Conservation (phyloP, 2,797 vertebrate genomes). For the Pogoniulus pusillus region DNA sequence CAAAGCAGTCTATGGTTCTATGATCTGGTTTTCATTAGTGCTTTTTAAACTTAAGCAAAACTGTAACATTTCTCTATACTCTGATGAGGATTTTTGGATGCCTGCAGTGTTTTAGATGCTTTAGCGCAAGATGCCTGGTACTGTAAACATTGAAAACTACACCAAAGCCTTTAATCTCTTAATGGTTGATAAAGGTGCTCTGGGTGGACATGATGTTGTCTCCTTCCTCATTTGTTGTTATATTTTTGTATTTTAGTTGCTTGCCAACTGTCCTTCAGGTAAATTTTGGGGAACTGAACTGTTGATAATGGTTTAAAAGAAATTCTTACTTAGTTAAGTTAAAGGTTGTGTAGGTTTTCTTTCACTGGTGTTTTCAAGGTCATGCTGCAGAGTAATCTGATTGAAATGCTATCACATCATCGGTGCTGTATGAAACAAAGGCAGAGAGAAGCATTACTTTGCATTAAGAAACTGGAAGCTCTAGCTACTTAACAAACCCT, state of each 20-base stretch:
- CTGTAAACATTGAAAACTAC: neutral
- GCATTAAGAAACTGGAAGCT: slow-evolving; percentile 14
- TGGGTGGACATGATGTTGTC: neutral
- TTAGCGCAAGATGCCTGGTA: neutral
- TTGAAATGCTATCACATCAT: neutral
- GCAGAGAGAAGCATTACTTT: neutral
- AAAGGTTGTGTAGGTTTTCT: neutral
- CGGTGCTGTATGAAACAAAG: slow-evolving; percentile 18
- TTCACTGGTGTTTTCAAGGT: slow-evolving; percentile 13
- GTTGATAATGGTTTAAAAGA: neutral
- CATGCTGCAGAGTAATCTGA: neutral
- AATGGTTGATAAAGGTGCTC: neutral
- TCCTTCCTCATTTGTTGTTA: neutral
- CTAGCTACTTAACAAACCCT: neutral
- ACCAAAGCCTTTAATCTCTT: neutral
- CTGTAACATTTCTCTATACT: neutral
- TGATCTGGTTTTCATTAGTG: neutral
- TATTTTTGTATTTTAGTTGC: neutral
- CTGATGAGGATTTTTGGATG: neutral
- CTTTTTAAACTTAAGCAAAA: neutral
- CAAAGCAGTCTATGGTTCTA: neutral
- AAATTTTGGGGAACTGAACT: neutral
- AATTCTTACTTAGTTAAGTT: neutral
- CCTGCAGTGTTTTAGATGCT: neutral
- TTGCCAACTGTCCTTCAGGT: neutral